Percentiles rank a stretch among this genome's conserved stretches.
phyloP scores from a whole-genome alignment of 1,140 invertebrate species.

The Apis laboriosa region DNA sequence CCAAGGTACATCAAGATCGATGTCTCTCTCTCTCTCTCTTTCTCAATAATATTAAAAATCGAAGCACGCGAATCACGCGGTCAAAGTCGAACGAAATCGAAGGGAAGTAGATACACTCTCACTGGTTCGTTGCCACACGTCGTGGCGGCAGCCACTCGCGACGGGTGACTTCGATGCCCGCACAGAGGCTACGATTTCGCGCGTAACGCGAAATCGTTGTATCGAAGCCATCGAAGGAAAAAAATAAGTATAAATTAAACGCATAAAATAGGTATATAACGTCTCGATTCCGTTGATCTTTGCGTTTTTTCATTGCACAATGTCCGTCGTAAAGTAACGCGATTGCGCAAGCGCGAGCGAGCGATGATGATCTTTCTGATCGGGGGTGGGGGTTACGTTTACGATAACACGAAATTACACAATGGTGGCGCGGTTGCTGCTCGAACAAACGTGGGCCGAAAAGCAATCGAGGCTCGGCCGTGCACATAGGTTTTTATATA shows the following conservation, averaged over 20 bases:
- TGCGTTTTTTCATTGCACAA: slow-evolving; percentile 27
- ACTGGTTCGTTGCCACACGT: background rate
- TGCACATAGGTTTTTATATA: no score
- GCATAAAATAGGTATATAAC: background rate
- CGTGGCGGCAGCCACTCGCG: background rate
- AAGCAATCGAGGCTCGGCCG: slow-evolving; percentile 17
- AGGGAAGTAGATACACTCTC: background rate
- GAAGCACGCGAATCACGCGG: no score
- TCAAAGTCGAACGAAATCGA: no score
- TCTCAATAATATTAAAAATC: no score
- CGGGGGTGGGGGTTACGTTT: slow-evolving; percentile 21
- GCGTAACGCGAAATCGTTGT: background rate
- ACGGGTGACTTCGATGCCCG: slow-evolving; percentile 2
- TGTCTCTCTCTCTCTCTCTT: no score
- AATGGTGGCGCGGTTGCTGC: background rate
- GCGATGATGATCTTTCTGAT: background rate
- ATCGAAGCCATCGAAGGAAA: no score
- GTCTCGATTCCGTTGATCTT: slow-evolving; percentile 31
- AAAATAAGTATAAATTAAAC: background rate
- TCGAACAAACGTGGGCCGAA: slow-evolving; percentile 31
- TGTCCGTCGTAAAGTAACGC: slow-evolving; percentile 18
- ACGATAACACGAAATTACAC: slow-evolving; percentile 45
- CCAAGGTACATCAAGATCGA: no score
- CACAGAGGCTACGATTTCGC: background rate
- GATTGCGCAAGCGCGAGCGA: background rate